Conservation (phyloP, 2,888 invertebrate genomes). For the Myopa tessellatipennis region DNA sequence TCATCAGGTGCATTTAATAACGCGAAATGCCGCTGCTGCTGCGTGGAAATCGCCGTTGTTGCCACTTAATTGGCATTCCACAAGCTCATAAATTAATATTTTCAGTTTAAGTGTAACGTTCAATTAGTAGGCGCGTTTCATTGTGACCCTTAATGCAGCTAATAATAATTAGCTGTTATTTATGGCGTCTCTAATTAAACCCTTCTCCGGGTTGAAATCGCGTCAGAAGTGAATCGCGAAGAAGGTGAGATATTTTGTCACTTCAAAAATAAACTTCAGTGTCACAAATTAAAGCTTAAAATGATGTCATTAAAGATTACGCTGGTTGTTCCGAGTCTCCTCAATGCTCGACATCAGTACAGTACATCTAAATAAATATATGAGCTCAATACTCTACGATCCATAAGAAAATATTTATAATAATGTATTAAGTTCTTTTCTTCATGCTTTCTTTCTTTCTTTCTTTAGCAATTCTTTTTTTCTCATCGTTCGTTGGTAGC, state of each 20-base stretch:
- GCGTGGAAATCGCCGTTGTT: constrained; percentile 16
- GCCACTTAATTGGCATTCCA: constrained; percentile 57
- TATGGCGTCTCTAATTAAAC: constrained; percentile 31
- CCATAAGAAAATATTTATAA: too few species aligned
- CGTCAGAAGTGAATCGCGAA: not conserved
- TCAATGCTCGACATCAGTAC: too few species aligned
- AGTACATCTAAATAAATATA: too few species aligned
- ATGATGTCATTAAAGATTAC: too few species aligned
- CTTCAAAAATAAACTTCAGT: not conserved
- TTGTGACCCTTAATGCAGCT: constrained; percentile 14
- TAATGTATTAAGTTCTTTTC: too few species aligned
- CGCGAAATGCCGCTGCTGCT: constrained; percentile 54
- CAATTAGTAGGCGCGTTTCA: constrained; percentile 31
- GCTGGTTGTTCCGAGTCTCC: too few species aligned
- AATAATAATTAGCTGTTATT: constrained; percentile 35
- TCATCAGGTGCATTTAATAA: constrained; percentile 66
- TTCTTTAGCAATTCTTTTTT: too few species aligned
- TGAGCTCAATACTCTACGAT: too few species aligned
- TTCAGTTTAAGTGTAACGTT: constrained; percentile 57
- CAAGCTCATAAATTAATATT: constrained; percentile 61
- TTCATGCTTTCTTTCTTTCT: too few species aligned
- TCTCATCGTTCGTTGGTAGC: too few species aligned
- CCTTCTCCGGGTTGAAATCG: not conserved
- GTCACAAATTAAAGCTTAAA: too few species aligned
- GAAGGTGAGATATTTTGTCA: not conserved